Evolutionary conservation across 2,888 invertebrate species (phyloP).

Genomic region (Agrotis ipsilon): DNA sequence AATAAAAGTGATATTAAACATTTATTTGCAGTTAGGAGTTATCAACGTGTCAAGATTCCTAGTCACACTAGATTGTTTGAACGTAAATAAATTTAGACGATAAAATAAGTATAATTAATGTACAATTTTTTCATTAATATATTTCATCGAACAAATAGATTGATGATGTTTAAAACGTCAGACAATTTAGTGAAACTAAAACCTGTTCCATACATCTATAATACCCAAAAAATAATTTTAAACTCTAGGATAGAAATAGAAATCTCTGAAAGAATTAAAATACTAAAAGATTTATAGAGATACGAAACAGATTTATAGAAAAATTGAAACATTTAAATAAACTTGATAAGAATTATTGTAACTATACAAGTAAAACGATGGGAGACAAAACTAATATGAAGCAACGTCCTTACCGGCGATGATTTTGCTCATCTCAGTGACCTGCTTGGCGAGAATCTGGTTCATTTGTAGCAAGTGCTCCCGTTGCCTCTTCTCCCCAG

Average conservation of each 20-base stretch:
- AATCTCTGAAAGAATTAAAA: background rate
- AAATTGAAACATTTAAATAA: slow-evolving; percentile 5
- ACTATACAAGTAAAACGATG: slow-evolving; percentile 30
- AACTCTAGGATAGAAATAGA: background rate
- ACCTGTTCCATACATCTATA: slow-evolving; percentile 20
- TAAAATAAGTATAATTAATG: background rate
- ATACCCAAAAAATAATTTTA: background rate
- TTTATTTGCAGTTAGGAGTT: slow-evolving; percentile 3
- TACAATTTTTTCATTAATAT: no score
- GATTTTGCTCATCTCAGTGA: slow-evolving; percentile 98
- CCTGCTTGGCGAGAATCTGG: slow-evolving; percentile 97
- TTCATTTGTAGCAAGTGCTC: slow-evolving; percentile 97
- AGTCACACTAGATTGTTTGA: slow-evolving; percentile 25
- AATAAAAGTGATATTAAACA: slow-evolving; percentile 27
- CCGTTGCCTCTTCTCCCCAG: slow-evolving; percentile 96
- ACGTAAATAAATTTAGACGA: background rate
- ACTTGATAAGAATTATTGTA: slow-evolving; percentile 29
- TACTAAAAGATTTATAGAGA: slow-evolving; percentile 14
- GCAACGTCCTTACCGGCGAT: slow-evolving; percentile 95
- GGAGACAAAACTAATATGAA: slow-evolving; percentile 56
- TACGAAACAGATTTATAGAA: slow-evolving; percentile 24
- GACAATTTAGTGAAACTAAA: slow-evolving; percentile 28
- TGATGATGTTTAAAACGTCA: background rate
- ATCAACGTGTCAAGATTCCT: background rate
- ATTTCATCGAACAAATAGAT: background rate